A percentile compares a stretch with the other conserved stretches of the same genome.
These are phyloP conservation scores for Channa argus DNA, from an alignment of 2,113 vertebrate species.

Conservation along the genomic window DNA sequence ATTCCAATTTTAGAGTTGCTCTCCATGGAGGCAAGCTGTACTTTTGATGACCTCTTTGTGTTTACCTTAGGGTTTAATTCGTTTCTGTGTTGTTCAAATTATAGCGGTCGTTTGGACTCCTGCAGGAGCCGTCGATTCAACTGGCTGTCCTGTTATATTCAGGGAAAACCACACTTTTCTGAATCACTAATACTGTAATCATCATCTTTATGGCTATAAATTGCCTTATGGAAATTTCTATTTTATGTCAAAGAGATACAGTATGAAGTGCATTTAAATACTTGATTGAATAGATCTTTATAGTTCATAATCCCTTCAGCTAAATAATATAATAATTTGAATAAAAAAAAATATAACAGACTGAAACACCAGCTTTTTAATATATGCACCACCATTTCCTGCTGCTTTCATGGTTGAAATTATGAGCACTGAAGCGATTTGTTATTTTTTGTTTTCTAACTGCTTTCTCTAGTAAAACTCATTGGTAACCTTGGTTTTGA, in stretches of 20 bases:
- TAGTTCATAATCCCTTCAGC: background rate
- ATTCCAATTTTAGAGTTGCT: constrained; percentile 35
- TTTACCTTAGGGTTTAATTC: constrained; percentile 35
- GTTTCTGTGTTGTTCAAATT: constrained; percentile 29
- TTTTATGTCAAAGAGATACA: background rate
- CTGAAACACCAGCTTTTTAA: constrained; percentile 7
- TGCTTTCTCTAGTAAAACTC: constrained; percentile 20
- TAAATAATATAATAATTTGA: background rate
- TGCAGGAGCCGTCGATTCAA: constrained; percentile 16
- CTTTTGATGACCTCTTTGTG: constrained; percentile 46
- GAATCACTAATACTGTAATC: background rate
- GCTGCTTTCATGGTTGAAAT: constrained; percentile 37
- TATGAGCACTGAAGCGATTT: constrained; percentile 4
- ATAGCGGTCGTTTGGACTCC: constrained; percentile 31
- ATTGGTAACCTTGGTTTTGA: constrained; percentile 24
- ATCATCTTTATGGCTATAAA: background rate
- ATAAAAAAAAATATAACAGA: background rate
- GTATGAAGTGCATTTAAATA: background rate
- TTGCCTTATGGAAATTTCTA: background rate
- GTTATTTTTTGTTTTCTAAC: constrained; percentile 36
- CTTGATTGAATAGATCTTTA: too few species aligned
- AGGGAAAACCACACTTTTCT: constrained; percentile 3
- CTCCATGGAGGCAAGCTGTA: constrained; percentile 29
- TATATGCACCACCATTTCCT: constrained; percentile 19
- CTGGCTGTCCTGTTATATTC: constrained; percentile 8